phyloP scores from a whole-genome alignment of 2,113 vertebrate species.

The Myiozetetes cayanensis region DNA sequence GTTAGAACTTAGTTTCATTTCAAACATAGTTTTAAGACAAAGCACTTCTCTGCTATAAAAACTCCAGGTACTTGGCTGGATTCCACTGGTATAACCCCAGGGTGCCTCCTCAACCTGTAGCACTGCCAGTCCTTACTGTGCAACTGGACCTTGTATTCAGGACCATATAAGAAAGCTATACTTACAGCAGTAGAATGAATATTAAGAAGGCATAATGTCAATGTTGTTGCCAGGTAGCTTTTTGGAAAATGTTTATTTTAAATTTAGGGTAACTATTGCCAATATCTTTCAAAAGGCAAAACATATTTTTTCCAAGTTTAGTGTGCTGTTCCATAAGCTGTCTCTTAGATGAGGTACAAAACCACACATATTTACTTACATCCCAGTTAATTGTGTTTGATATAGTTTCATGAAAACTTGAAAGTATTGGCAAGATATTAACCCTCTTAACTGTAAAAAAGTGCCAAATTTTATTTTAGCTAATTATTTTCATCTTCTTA shows the following conservation, averaged over 20 bases:
- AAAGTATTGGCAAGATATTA: background rate
- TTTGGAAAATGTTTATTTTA: background rate
- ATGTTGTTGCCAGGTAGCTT: background rate
- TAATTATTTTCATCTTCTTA: background rate
- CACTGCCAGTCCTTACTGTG: background rate
- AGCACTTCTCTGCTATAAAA: background rate
- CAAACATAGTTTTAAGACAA: background rate
- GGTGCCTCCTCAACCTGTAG: background rate
- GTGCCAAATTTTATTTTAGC: background rate
- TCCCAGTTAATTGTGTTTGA: background rate
- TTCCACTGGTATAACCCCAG: background rate
- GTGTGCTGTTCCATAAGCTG: background rate
- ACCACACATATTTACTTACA: background rate
- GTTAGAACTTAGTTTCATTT: background rate
- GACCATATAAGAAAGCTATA: background rate
- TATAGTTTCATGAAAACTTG: background rate
- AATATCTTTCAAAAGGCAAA: background rate
- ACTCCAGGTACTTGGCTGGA: background rate
- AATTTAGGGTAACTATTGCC: background rate
- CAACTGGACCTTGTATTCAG: background rate
- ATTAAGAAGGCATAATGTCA: background rate
- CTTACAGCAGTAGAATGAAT: background rate
- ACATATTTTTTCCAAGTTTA: background rate
- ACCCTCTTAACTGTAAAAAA: background rate
- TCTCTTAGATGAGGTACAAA: background rate